Evolutionary conservation across 2,797 vertebrate species (phyloP).

Genomic region (Megaceryle alcyon): DNA sequence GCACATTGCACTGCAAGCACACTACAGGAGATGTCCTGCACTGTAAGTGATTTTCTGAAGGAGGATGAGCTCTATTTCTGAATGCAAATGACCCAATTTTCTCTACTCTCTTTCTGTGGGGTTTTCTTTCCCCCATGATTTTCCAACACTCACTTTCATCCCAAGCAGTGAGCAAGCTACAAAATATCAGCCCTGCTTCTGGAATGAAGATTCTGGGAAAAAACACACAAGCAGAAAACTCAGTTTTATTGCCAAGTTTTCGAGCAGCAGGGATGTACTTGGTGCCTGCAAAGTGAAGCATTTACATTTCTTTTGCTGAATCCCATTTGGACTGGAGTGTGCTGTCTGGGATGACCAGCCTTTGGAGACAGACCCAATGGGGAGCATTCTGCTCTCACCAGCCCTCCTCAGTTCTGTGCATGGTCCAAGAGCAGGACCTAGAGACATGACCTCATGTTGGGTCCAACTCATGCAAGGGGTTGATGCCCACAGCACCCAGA

Average conservation of each 20-base stretch:
- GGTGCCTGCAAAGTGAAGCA: accelerated
- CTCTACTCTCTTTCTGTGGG: not conserved
- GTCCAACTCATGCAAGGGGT: accelerated
- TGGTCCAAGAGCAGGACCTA: not conserved
- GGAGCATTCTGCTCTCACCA: not conserved
- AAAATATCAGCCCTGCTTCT: not conserved
- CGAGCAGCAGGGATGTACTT: not conserved
- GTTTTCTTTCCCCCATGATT: not conserved
- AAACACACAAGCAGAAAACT: accelerated
- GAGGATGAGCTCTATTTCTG: not conserved
- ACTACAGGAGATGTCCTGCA: not conserved
- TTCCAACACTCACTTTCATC: not conserved
- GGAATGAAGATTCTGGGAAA: not conserved
- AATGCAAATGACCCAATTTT: not conserved
- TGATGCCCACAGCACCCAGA: not conserved
- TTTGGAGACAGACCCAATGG: not conserved
- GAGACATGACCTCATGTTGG: too few species aligned
- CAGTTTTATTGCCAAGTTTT: not conserved
- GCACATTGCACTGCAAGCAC: not conserved
- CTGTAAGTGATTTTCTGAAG: not conserved
- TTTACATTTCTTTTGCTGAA: not conserved
- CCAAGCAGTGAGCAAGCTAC: not conserved
- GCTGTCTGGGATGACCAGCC: not conserved
- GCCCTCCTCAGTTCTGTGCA: accelerated
- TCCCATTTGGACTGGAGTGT: not conserved